A percentile compares a stretch with the other conserved stretches of the same genome.
These are phyloP conservation scores for Enhydra lutris DNA, from an alignment of 2,113 vertebrate species.

Conservation along the genomic window DNA sequence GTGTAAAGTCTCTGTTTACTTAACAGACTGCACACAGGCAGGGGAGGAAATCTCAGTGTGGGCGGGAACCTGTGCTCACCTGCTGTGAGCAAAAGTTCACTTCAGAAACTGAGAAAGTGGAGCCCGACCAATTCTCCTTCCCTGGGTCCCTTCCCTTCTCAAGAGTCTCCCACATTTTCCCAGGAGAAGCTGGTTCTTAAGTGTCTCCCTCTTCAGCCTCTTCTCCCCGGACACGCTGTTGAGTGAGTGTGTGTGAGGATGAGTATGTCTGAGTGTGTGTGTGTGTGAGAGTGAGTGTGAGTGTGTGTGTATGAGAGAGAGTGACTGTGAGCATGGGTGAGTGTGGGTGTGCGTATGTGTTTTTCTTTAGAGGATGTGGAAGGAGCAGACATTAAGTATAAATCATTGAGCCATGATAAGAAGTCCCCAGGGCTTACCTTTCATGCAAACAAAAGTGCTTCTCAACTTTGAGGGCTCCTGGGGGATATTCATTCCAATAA, in stretches of 20 bases:
- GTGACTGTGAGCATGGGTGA: background rate
- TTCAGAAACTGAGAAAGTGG: slow-evolving; percentile 41
- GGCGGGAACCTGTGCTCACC: slow-evolving; percentile 32
- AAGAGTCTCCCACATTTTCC: slow-evolving; percentile 22
- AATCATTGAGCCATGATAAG: background rate
- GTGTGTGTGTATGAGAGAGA: background rate
- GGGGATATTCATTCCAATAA: background rate
- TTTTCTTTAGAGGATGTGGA: background rate
- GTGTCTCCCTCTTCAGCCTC: background rate
- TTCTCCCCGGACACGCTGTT: background rate
- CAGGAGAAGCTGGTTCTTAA: background rate
- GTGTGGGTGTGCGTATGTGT: background rate
- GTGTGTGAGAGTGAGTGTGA: background rate
- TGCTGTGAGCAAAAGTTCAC: slow-evolving; percentile 60
- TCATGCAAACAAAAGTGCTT: background rate
- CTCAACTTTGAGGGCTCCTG: background rate
- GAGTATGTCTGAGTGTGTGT: background rate
- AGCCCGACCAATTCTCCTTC: background rate
- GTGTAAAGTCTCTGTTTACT: slow-evolving; percentile 49
- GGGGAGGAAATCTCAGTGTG: background rate
- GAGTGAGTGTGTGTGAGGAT: background rate
- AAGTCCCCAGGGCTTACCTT: background rate
- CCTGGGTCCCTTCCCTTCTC: background rate
- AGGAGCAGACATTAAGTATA: background rate
- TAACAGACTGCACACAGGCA: slow-evolving; percentile 55